Conservation (phyloP, 2,888 invertebrate genomes). For the Chrysomela aeneicollis region DNA sequence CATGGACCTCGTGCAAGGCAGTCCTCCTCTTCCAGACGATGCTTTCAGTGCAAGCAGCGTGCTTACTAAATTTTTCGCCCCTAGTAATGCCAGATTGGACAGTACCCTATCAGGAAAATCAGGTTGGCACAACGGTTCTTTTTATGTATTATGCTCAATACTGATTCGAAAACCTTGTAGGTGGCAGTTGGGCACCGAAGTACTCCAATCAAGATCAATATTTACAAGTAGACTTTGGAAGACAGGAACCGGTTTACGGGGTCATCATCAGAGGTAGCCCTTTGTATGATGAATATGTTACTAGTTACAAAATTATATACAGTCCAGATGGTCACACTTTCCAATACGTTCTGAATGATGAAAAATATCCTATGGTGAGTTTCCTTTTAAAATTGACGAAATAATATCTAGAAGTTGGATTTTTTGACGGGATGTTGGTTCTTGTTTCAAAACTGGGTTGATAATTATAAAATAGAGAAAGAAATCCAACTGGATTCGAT, state of each 20-base stretch:
- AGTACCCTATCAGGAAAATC: constrained; percentile 42
- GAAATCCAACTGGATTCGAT: too few species aligned
- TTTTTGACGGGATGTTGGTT: too few species aligned
- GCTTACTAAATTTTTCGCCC: constrained; percentile 62
- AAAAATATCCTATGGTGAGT: constrained; percentile 63
- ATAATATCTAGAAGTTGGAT: too few species aligned
- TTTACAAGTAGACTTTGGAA: constrained; percentile 69
- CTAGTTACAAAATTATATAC: constrained; percentile 77
- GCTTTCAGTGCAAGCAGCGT: constrained; percentile 69
- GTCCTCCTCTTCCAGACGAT: constrained; percentile 63
- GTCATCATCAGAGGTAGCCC: constrained; percentile 77
- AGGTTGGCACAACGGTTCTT: constrained; percentile 27
- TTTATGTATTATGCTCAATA: constrained; percentile 19
- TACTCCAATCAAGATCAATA: constrained; percentile 70
- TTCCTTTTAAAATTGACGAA: neutral
- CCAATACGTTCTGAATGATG: constrained; percentile 65
- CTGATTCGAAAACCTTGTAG: constrained; percentile 45
- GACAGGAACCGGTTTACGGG: constrained; percentile 76
- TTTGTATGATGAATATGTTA: constrained; percentile 75
- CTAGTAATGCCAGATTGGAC: constrained; percentile 64
- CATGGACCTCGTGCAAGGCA: constrained; percentile 63
- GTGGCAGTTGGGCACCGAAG: constrained; percentile 76
- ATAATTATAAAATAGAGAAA: too few species aligned
- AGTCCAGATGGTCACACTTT: constrained; percentile 65
- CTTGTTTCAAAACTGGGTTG: too few species aligned